A percentile compares a stretch with the other conserved stretches of the same genome.
Evolutionary conservation across 2,888 invertebrate species (phyloP).

Genomic region (Steinernema scapterisci): DNA sequence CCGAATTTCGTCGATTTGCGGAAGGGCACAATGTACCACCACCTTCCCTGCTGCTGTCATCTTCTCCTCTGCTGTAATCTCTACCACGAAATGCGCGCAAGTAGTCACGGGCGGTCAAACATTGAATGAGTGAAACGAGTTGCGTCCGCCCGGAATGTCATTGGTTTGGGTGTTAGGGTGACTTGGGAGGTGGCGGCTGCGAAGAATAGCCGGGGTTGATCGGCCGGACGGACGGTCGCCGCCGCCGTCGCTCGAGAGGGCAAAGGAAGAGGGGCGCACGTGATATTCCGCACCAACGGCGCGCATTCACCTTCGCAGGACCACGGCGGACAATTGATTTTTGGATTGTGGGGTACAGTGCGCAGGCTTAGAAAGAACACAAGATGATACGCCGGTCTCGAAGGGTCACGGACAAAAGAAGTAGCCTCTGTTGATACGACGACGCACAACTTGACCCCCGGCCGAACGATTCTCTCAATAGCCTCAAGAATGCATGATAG

Average conservation of each 20-base stretch:
- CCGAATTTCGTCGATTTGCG: constrained; percentile 17
- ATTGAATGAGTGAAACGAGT: constrained; percentile 19
- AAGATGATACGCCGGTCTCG: neutral
- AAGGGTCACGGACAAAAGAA: neutral
- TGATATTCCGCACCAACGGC: constrained; percentile 18
- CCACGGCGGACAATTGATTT: constrained; percentile 2
- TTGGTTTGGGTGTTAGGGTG: neutral
- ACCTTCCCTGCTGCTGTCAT: neutral
- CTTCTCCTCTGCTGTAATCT: constrained; percentile 6
- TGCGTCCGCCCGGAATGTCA: constrained; percentile 6
- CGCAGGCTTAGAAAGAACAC: neutral
- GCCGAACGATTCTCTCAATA: no score
- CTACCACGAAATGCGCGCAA: constrained; percentile 14
- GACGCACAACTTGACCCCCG: neutral
- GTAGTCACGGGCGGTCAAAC: constrained; percentile 29
- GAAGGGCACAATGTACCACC: constrained; percentile 15
- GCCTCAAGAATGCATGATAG: no score
- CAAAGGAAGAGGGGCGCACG: neutral
- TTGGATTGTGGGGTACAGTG: neutral
- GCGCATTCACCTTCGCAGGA: constrained; percentile 2
- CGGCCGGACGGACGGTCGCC: no score
- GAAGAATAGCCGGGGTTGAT: constrained; percentile 11
- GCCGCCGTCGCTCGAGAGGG: neutral
- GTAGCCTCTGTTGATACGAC: neutral
- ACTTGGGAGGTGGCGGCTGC: neutral